Percentiles rank a stretch among this genome's conserved stretches.
Evolutionary conservation across 92 coral and sea anemone species (phyloP).

Genomic region (Siderastrea radians): DNA sequence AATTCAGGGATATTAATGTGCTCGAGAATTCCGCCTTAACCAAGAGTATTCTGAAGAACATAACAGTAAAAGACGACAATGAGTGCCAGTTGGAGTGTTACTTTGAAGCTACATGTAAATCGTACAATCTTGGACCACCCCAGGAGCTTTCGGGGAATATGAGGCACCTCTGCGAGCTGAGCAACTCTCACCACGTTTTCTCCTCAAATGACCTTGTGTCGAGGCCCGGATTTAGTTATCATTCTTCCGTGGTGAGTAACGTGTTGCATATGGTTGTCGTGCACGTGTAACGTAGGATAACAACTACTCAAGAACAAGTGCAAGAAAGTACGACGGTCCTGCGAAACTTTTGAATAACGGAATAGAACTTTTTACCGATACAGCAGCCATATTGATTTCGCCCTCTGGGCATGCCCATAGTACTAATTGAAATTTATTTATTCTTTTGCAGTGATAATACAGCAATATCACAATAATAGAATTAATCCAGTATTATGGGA

Average conservation of each 20-base stretch:
- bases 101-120: background rate
- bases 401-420: too few relatives aligned
- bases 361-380: too few relatives aligned
- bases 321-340: too few relatives aligned
- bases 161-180: background rate
- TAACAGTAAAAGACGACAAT: background rate
- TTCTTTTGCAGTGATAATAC: too few relatives aligned
- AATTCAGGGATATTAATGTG: background rate
- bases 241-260: slow-evolving; percentile 3
- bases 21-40: background rate
- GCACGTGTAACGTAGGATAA: too few relatives aligned
- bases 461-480: too few relatives aligned
- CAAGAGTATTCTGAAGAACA: background rate
- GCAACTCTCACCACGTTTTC: background rate
- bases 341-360: too few relatives aligned
- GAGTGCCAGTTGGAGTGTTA: background rate
- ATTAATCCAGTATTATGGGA: too few relatives aligned
- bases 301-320: too few relatives aligned
- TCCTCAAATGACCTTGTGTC: background rate
- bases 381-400: too few relatives aligned
- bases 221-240: background rate
- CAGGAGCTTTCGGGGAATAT: background rate
- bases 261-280: too few relatives aligned
- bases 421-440: too few relatives aligned
- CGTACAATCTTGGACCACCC: slow-evolving; percentile 19